Evolutionary conservation across 1,140 invertebrate species (phyloP).

Genomic region (Xylocopa sonorina): DNA sequence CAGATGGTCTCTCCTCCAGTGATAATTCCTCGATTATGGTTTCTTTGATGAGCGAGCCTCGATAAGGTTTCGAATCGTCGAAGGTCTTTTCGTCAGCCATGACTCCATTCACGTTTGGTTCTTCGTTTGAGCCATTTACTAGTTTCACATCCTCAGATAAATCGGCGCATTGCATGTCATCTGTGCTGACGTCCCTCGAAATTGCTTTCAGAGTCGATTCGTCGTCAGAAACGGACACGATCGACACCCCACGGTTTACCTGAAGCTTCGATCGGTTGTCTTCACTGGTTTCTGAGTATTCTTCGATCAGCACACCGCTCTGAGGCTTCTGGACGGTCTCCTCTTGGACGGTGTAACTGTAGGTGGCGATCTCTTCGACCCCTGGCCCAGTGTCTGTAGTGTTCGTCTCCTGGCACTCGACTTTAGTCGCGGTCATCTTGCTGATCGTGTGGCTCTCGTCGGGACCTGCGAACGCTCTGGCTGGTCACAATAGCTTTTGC

Average conservation of each 20-base stretch:
- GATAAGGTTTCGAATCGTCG: constrained; percentile 66
- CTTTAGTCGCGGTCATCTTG: constrained; percentile 85
- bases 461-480: constrained; percentile 82
- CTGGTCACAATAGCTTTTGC: constrained; percentile 47
- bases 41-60: constrained; percentile 68
- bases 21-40: constrained; percentile 83
- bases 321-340: constrained; percentile 73
- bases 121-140: constrained; percentile 66
- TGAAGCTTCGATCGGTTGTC: constrained; percentile 80
- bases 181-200: constrained; percentile 84
- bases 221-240: constrained; percentile 86
- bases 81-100: constrained; percentile 65
- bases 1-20: constrained; percentile 80
- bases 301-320: constrained; percentile 83
- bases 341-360: constrained; percentile 81
- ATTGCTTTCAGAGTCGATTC: constrained; percentile 84
- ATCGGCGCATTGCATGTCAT: constrained; percentile 77
- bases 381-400: constrained; percentile 81
- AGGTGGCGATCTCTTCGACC: constrained; percentile 85
- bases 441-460: constrained; percentile 85
- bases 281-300: constrained; percentile 83
- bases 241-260: constrained; percentile 84
- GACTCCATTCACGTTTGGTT: constrained; percentile 64
- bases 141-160: constrained; percentile 67
- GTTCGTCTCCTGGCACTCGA: constrained; percentile 82